Conservation (phyloP, 2,797 vertebrate species). For the Schizothorax lantsangensis region DNA sequence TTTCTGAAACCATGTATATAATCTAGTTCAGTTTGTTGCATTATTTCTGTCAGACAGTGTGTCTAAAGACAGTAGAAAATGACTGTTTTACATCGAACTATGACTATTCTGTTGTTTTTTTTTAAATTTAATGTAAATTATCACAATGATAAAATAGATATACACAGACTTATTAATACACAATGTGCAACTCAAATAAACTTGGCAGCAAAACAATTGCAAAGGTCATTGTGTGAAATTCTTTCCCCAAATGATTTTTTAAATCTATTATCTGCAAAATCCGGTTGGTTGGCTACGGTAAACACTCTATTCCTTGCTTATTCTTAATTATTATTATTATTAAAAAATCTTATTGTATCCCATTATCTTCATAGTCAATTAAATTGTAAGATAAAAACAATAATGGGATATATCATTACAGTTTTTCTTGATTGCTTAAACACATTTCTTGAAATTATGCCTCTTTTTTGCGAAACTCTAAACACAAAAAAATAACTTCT, state of each 20-base stretch:
- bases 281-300: background rate
- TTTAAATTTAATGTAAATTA: background rate
- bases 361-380: background rate
- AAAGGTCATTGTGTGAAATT: background rate
- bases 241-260: background rate
- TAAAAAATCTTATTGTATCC: background rate
- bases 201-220: background rate
- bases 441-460: no score
- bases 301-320: background rate
- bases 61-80: background rate
- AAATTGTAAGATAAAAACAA: background rate
- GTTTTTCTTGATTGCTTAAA: no score
- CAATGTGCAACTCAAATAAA: slow-evolving; percentile 19
- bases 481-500: no score
- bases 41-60: background rate
- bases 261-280: background rate
- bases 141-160: background rate
- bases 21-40: background rate
- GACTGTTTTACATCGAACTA: background rate
- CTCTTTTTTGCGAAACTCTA: no score
- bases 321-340: background rate
- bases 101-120: background rate
- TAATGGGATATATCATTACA: background rate
- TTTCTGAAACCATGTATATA: slow-evolving; percentile 28
- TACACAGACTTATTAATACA: background rate